These are phyloP conservation scores for Colius striatus DNA, from an alignment of 2,113 vertebrate species.

Conservation along the genomic window DNA sequence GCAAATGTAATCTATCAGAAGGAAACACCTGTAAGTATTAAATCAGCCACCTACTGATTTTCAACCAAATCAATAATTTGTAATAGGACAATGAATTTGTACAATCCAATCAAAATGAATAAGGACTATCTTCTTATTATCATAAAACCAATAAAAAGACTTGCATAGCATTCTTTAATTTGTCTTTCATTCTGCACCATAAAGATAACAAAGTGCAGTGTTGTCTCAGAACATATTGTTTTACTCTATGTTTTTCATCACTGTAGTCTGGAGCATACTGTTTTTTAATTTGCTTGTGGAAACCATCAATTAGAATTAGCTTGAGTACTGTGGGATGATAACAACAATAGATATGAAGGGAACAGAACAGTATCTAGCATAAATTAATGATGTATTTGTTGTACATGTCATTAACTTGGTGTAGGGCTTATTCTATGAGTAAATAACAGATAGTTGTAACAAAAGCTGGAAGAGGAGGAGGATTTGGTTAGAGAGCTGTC, in stretches of 20 bases:
- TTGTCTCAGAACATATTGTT: conserved; percentile 69
- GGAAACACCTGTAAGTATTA: conserved; percentile 79
- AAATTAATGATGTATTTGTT: conserved; percentile 69
- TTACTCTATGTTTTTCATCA: conserved; percentile 67
- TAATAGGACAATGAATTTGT: conserved; percentile 73
- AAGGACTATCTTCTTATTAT: conserved; percentile 77
- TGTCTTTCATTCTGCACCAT: conserved; percentile 77
- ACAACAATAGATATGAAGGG: conserved; percentile 21
- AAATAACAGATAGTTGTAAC: conserved; percentile 34
- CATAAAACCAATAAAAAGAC: conserved; percentile 76
- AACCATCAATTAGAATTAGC: conserved; percentile 75
- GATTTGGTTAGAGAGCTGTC: conserved; percentile 19
- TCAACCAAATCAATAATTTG: conserved; percentile 78
- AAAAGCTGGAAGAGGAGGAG: conserved; percentile 16
- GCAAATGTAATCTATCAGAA: conserved; percentile 80
- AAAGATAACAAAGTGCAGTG: conserved; percentile 78
- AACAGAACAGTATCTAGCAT: conserved; percentile 16
- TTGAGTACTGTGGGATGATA: conserved; percentile 58
- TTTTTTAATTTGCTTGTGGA: conserved; percentile 76
- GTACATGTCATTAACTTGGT: conserved; percentile 25
- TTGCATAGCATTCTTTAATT: conserved; percentile 76
- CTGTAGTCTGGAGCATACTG: conserved; percentile 59
- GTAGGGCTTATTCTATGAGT: conserved; percentile 21
- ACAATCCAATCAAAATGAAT: conserved; percentile 74
- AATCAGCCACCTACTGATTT: conserved; percentile 69